Evolutionary conservation across 2,113 vertebrate genomes (phyloP), one percentile per base, ranked within the genome.

Genomic region (Laticauda colubrina): DNA sequence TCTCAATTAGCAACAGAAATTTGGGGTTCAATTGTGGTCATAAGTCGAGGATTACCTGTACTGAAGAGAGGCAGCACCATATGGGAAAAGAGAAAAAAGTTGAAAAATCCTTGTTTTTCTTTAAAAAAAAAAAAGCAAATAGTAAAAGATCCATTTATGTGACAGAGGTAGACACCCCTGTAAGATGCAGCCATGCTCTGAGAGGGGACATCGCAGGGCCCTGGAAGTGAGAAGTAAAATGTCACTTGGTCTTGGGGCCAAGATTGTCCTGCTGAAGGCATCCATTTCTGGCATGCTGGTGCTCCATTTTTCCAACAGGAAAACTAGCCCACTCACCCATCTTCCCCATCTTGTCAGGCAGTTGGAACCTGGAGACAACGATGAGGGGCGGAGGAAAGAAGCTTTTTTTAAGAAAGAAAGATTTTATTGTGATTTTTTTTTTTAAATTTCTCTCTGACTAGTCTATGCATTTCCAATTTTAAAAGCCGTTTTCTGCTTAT

Each of bases 381-480:
- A 18, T 11, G n/a, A 15, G 23, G 51, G 24, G 5, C 10, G 29
- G 54, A 34, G 59, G 86, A 51, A 88, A 56, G 24, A 53, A 20
- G 10, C 45, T 92, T 88, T 54, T 54, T 51, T 75, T 51, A 88
- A 54, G 54, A 15, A n/a, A 48, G 23, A 12, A 39, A 45, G 75
- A 69, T 92, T 94, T 1, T 10, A 92, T 69, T 5, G 54, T 89
- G 8, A 18, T 61, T 48, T 92, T 64, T 91, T 64, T 95, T 85
- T 94, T 48, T 2, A 43, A 88, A 92, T 94, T 95, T 43, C 95
- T 96, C 91, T 95, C 51, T 12, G 88, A 94, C 93, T 55, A 93
- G 95, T 97, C 97, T 97, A 96, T 97, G 97, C 97, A 97, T 97
- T 96, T 96, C 92, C 92, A 93, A 61, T 92, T 93, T 86, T 88